Conservation (phyloP, 2,797 vertebrate genomes). For the Sebastes vulpes region DNA sequence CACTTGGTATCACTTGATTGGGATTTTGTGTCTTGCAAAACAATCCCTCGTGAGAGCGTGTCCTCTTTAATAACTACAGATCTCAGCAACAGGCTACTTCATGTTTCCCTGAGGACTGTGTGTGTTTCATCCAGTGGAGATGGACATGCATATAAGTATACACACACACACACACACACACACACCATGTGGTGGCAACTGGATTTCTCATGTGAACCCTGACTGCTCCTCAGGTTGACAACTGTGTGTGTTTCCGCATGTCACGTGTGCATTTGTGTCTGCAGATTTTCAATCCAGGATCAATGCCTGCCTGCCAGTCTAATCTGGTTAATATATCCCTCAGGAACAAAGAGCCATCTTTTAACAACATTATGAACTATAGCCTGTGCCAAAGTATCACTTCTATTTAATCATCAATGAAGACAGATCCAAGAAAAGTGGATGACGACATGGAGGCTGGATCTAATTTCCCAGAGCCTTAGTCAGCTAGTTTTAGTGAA, state of each 20-base stretch:
- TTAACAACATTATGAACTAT: constrained; percentile 57
- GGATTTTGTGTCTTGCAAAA: background rate
- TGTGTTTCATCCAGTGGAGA: background rate
- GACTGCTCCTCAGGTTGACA: background rate
- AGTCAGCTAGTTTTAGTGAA: constrained; percentile 50
- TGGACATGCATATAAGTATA: constrained; percentile 4
- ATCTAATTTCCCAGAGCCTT: constrained; percentile 28
- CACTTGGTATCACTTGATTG: background rate
- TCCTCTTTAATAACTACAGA: background rate
- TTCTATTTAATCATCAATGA: constrained; percentile 46
- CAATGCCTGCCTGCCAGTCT: constrained; percentile 22
- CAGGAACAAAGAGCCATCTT: constrained; percentile 47
- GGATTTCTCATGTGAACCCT: constrained; percentile 14
- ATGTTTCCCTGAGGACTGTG: too few species aligned
- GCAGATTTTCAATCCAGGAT: constrained; percentile 32
- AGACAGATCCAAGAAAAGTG: constrained; percentile 28
- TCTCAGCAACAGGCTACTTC: constrained; percentile 1
- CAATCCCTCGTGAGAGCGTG: too few species aligned
- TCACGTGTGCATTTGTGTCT: constrained; percentile 7
- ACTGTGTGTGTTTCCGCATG: background rate
- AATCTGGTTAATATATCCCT: constrained; percentile 50
- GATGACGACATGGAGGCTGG: constrained; percentile 8
- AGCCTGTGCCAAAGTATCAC: constrained; percentile 54
- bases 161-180: background rate
- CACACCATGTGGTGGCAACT: background rate